phyloP scores from a whole-genome alignment of 1,140 invertebrate species.

The Bombus turneri region DNA sequence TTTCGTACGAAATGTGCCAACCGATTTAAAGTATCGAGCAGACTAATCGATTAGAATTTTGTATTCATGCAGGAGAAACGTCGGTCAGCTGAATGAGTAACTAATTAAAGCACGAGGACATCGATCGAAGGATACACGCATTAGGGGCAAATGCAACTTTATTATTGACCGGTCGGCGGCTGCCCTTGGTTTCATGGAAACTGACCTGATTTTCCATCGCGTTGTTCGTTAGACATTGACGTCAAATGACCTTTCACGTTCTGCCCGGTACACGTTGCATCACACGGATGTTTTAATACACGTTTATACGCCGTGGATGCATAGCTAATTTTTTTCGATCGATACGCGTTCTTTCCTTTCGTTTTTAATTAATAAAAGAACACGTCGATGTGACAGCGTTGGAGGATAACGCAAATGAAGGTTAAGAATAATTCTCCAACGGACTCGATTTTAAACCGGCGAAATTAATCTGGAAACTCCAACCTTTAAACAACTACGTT shows the following conservation, averaged over 20 bases:
- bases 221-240: slow-evolving; percentile 37
- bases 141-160: slow-evolving; percentile 41
- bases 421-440: background rate
- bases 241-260: slow-evolving; percentile 42
- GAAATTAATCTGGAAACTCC: slow-evolving; percentile 23
- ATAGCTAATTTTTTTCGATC: slow-evolving; percentile 14
- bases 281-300: slow-evolving; percentile 2
- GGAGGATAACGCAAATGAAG: background rate
- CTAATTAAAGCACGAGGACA: slow-evolving; percentile 41
- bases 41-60: background rate
- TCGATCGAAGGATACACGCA: slow-evolving; percentile 27
- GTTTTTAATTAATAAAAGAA: slow-evolving; percentile 15
- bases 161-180: slow-evolving; percentile 26
- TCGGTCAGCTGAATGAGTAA: background rate
- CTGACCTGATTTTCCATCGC: slow-evolving; percentile 44
- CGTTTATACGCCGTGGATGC: slow-evolving; percentile 6
- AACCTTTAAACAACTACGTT: background rate
- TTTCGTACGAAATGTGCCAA: background rate
- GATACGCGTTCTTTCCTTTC: background rate
- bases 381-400: background rate
- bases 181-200: slow-evolving; percentile 42
- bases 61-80: too few relatives aligned
- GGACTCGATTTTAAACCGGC: background rate
- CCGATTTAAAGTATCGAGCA: background rate
- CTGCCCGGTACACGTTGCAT: background rate